Base-by-base conservation (phyloP, 2,797 vertebrate species). In the Phataginus tetradactyla region DNA sequence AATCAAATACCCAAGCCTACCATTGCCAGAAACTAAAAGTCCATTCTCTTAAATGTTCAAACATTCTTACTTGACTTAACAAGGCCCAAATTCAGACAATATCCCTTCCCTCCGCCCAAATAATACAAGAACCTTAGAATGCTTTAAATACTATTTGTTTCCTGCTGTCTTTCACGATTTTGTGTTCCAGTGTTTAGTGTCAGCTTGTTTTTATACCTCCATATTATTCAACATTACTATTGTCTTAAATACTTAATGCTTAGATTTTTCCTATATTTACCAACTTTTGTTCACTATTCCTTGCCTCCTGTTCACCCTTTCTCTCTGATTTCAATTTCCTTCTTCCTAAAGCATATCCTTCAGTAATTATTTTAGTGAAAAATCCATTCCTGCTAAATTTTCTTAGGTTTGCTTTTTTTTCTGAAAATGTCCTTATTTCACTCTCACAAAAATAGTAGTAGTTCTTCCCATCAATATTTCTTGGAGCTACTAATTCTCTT, bases 11-110 rank as follows among this genome's bases (percentile, higher is more conserved):
- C 77, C 55, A 94, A 77, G n/a, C 5, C n/a, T 90, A 71, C 87
- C 72, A 84, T 86, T 80, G 57, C 77, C 61, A 81, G 68, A 93
- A 91, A 85, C 81, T 77, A 88, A 63, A 92, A 86, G 39, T 49
- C n/a, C 51, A 51, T 88, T 78, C 27, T 88, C n/a, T 97, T 90
- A 85, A 92, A 90, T 81, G 88, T 86, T 96, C 77, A 96, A 95
- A 96, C 25, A 92, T 85, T 86, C 53, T 86, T 78, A 92, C 51
- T 84, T 90, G 57, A 93, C 32, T 94, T 87, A 88, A 94, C 74
- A 86, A 91, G 69, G 63, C 90, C 68, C 39, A 81, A 95, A 91
- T 91, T 81, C 51, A 91, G 68, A 55, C 69, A 93, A 45, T 83
- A 64, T 81, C 53, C 29, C 61, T 75, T 81, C 45, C 12, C 3